Percentiles rank a stretch among this genome's conserved stretches.
phyloP scores from a whole-genome alignment of 2,888 invertebrate species.

The Aspidiotus rigidus region DNA sequence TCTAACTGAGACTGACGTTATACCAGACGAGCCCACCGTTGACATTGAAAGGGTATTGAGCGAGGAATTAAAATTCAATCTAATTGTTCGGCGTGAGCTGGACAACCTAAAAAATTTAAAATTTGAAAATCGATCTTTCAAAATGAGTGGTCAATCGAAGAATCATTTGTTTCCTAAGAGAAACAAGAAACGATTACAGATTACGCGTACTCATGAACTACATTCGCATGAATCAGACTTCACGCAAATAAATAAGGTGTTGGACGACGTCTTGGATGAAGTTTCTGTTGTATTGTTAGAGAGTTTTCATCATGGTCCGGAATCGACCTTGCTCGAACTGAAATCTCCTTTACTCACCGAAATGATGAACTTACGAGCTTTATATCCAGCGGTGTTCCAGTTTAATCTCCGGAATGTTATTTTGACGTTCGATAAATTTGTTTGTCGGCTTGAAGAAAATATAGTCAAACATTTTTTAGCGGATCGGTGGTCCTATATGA shows the following conservation, averaged over 20 bases:
- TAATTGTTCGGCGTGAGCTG: background rate
- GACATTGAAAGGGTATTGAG: background rate
- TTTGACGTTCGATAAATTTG: background rate
- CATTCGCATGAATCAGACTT: background rate
- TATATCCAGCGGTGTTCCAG: background rate
- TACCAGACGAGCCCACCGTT: no score
- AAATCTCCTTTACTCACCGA: background rate
- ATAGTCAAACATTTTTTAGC: conserved; percentile 7
- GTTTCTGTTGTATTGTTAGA: background rate
- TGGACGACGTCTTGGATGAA: background rate
- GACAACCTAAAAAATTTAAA: background rate
- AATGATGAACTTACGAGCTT: background rate
- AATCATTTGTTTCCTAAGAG: no score
- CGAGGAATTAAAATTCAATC: background rate
- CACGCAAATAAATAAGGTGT: background rate
- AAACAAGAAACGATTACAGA: no score
- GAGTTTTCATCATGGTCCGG: background rate
- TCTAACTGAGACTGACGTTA: no score
- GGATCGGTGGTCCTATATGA: background rate
- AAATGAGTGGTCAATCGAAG: background rate
- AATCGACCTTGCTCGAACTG: background rate
- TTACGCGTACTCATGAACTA: background rate
- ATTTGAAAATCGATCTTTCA: background rate
- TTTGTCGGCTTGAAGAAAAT: background rate
- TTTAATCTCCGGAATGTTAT: conserved; percentile 4